Evolutionary conservation across 2,888 invertebrate species (phyloP), one percentile per base, ranked within the genome.

Genomic region (Hirtodrosophila trivittata): DNA sequence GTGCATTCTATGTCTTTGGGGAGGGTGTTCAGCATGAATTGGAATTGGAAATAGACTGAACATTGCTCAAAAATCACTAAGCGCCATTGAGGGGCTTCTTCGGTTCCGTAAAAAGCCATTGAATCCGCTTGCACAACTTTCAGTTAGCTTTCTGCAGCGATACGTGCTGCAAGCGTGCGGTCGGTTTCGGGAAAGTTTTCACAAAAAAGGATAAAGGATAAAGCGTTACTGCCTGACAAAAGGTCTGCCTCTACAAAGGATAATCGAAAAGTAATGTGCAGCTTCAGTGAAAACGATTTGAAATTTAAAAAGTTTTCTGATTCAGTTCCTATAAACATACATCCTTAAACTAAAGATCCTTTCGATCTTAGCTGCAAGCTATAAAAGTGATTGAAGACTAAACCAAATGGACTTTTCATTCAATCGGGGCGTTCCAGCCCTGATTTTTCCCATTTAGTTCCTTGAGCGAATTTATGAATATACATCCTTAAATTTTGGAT

Each of bases 91-190:
- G 57, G 55, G 86, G 75, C 86, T 82, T 86, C 82, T 51, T 52
- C 35, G 39, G 41, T 66, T 52, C 54, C 46, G 66, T 72, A 66
- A 80, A 85, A 84, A 81, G 66, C 41, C 69, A 7, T 49, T 50
- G 59, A 55, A 62, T 60, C 62, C 66, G 68, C 68, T 77, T 58
- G 72, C 54, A 59, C 81, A 86, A 68, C 73, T 72, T 85, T 88
- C 74, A 88, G 88, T 88, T 86, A 66, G 77, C 77, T 76, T 80
- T 77, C 58, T 73, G 88, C 86, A 80, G 88, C 80, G 75, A 46
- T 56, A 68, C 63, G 67, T 70, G 78, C 85, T 84, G 87, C 88
- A 83, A 69, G 86, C 69, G 75, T 78, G 71, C 75, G 75, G 51
- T 75, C 86, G 83, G 75, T 75, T 68, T 65, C 69, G 65, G 41